Evolutionary conservation across 2,797 vertebrate species (phyloP), one percentile per base, ranked within the genome.

Genomic region (Semotilus atromaculatus): DNA sequence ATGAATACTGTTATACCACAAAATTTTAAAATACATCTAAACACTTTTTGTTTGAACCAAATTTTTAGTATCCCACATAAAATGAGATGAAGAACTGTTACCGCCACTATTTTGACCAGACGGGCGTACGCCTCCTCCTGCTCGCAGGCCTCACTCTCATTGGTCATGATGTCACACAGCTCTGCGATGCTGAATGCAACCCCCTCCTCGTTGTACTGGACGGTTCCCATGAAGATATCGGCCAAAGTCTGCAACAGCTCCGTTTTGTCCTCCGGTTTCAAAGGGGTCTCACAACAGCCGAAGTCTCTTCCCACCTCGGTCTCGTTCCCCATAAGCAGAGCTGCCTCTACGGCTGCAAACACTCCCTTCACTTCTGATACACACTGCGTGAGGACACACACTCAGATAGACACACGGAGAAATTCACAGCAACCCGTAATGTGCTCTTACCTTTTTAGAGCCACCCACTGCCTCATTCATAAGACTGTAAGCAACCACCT

Each of bases 401-500:
- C 8, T 38, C 29, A 68, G 26, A 40, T 62, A 66, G 0, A 29
- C 6, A 81, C 10, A 77, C 19, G 80, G 1, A 64, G 45, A 29
- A 34, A 64, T 9, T 19, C 40, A 68, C 29, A 40, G 23, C 26
- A 31, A 67, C 3, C 8, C 3, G 23, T 38, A 71, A 31, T 58
- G 11, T 38, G 36, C n/a, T 76, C 90, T 45, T 86, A 97, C 97
- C 96, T 96, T 92, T 18, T 85, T 55, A 23, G 97, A 98, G 29
- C 96, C 97, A 0, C 96, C 96, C 10, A 96, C 92, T 0, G 88
- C 92, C 43, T 93, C 82, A 38, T 94, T 94, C 5, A 1, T 87
- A 23, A 97, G 93, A 88, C 96, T 95, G 68, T 88, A 29, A 8
- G 94, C 95, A 38, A 97, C 96, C n/a, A 95, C 92, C 97, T 98